These are phyloP conservation scores for Macrosiphum euphorbiae DNA, from an alignment of 2,888 invertebrate species.

Conservation along the genomic window DNA sequence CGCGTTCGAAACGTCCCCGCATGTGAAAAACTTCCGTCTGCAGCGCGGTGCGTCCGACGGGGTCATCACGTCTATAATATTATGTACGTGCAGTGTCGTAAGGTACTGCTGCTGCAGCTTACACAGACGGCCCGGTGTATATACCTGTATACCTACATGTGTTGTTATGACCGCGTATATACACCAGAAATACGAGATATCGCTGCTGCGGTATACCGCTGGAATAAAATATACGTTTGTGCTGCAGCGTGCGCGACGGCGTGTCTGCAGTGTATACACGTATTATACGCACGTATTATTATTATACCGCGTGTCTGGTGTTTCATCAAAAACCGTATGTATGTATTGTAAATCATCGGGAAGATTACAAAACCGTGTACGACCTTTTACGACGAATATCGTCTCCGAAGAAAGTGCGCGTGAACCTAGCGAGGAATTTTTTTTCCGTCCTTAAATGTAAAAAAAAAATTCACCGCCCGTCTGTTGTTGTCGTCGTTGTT, in stretches of 20 bases:
- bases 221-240: conserved; percentile 25
- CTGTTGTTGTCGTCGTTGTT: neutral
- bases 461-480: neutral
- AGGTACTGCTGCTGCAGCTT: neutral
- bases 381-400: conserved; percentile 42
- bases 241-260: neutral
- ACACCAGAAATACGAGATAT: conserved; percentile 46
- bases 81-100: neutral
- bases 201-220: conserved; percentile 15
- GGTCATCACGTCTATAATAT: neutral
- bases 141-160: neutral
- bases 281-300: neutral
- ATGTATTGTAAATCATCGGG: conserved; percentile 47
- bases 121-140: neutral
- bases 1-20: neutral
- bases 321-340: conserved; percentile 39
- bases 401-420: conserved; percentile 33
- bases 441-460: neutral
- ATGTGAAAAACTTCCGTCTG: conserved; percentile 26
- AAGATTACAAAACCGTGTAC: conserved; percentile 48
- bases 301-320: conserved; percentile 16
- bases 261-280: neutral
- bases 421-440: neutral
- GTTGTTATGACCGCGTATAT: neutral
- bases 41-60: neutral